phyloP scores from a whole-genome alignment of 2,797 vertebrate genomes.

The Tachyglossus aculeatus region DNA sequence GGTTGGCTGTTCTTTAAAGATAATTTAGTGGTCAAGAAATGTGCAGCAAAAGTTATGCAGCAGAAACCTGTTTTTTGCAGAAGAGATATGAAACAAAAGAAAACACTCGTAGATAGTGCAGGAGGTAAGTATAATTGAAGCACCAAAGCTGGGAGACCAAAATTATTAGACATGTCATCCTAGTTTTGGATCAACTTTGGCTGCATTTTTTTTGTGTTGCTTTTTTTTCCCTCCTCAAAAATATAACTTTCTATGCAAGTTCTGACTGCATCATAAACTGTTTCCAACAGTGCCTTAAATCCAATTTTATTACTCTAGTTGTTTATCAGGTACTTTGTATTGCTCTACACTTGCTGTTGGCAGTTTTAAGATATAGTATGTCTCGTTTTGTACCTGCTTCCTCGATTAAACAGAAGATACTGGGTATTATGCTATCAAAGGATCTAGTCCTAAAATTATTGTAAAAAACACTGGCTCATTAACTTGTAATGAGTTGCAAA shows the following conservation, averaged over 20 bases:
- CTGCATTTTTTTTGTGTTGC: neutral
- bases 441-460: constrained; percentile 50
- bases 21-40: constrained; percentile 6
- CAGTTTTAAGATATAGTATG: constrained; percentile 52
- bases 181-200: no score
- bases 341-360: constrained; percentile 57
- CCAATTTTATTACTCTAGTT: constrained; percentile 52
- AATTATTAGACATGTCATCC: constrained; percentile 32
- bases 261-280: constrained; percentile 36
- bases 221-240: no score
- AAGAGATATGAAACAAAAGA: no score
- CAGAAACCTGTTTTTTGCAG: no score
- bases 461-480: constrained; percentile 13
- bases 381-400: constrained; percentile 61
- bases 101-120: no score
- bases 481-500: constrained; percentile 21
- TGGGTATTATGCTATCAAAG: constrained; percentile 37
- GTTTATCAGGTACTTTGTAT: constrained; percentile 65
- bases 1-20: constrained; percentile 2
- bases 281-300: constrained; percentile 51
- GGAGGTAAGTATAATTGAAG: neutral
- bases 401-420: constrained; percentile 55
- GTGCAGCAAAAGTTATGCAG: no score
- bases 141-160: constrained; percentile 4
- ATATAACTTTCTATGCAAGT: constrained; percentile 33